Percentiles rank a stretch among this genome's conserved stretches.
Evolutionary conservation across 2,797 vertebrate species (phyloP).

Genomic region (Synanceia verrucosa): DNA sequence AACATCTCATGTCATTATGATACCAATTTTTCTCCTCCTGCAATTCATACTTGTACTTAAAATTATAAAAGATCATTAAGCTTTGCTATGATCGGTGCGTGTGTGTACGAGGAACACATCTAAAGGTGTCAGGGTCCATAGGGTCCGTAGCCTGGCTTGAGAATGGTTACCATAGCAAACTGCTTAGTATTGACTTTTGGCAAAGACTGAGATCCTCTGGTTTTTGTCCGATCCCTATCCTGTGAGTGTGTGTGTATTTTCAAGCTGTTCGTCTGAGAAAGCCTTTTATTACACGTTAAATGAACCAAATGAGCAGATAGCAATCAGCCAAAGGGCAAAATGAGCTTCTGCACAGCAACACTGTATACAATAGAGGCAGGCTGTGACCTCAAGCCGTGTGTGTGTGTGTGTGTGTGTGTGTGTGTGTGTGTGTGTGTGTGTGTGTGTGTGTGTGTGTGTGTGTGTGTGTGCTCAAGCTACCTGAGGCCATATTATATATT

Average conservation of each 20-base stretch:
- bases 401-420: not conserved
- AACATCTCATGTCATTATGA: not conserved
- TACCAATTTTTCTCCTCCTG: not conserved
- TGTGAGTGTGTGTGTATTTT: constrained; percentile 12
- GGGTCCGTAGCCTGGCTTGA: constrained; percentile 11
- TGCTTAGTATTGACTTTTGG: constrained; percentile 67
- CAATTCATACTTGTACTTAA: not conserved
- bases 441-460: constrained; percentile 1
- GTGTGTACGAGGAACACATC: constrained; percentile 1
- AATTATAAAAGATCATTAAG: not conserved
- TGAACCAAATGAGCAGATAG: constrained; percentile 60
- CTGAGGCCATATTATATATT: constrained; percentile 25
- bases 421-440: constrained; percentile 1
- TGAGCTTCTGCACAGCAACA: constrained; percentile 43
- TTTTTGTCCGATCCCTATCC: constrained; percentile 35
- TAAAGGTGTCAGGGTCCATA: constrained; percentile 17
- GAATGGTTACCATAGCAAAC: constrained; percentile 57
- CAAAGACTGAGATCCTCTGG: constrained; percentile 44
- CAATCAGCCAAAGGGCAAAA: constrained; percentile 57
- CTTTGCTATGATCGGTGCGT: not conserved
- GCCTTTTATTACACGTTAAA: constrained; percentile 58
- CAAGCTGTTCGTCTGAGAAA: constrained; percentile 37
- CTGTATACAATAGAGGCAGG: constrained; percentile 36
- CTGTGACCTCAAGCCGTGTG: constrained; percentile 39
- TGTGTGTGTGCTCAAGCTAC: constrained; percentile 12